Base-by-base conservation (phyloP, 2,888 invertebrate species). In the Aporophyla nigra region DNA sequence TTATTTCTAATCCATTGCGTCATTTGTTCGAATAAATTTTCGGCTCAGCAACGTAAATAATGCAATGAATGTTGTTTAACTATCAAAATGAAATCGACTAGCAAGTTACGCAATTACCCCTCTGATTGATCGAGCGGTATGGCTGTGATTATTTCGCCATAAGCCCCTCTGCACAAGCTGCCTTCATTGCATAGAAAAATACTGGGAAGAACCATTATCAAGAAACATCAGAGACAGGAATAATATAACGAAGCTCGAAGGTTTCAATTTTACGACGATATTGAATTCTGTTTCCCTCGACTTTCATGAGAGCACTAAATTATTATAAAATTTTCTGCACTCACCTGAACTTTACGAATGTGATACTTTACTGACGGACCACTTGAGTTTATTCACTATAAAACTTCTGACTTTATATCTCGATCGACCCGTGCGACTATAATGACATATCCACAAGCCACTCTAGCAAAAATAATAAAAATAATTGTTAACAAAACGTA, bases 391-490 rank as follows among this genome's bases (percentile, higher is more conserved):
- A 54, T n/a, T 33, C n/a, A 46, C 51, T 33, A 69, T 58, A 51
- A 80, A 62, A 51, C 33, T 61, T 83, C 72, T 70, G 70, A 86
- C 24, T 19, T n/a, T 9, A 63, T 24, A 70, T 83, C 70, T 78
- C 33, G 33, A 33, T 33, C 33, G 33, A 33, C 3, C 33, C 33
- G 33, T 33, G 1, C 33, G 33, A 3, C 33, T 33, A 33, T 33
- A 33, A 33, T 33, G 33, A 33, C 33, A 1, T 33, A 33, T 33
- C 33, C 33, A 33, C 27, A n/a, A 62, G 21, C 54, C 59, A 56
- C 53, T 33, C 33, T 33, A 33, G 46, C 14, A 71, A 53, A 1
- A 72, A 70, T 54, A 59, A 67, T 75, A 62, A 54, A 27, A 70
- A 5, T 10, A 66, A 56, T 63, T 61, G 40, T 33, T 53, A 68